phyloP scores from a whole-genome alignment of 30 jellyfish, hydroid and myxozoan genomes.

The Nemopilema nomurai region DNA sequence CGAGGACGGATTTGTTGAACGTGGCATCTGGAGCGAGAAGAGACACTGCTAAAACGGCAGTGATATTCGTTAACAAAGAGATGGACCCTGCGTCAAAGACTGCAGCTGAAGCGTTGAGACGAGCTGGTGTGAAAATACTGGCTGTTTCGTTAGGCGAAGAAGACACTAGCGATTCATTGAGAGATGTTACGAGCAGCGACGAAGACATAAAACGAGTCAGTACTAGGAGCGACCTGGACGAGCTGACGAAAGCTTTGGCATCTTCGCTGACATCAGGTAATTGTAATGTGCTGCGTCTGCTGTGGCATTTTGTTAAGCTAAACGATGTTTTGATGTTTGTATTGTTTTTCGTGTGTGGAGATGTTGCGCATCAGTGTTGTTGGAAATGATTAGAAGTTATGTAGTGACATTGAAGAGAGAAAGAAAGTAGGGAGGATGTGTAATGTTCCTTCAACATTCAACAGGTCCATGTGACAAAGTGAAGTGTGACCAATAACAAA shows the following conservation, averaged over 20 bases:
- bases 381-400: no score
- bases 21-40: slow-evolving; percentile 43
- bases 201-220: background rate
- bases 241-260: background rate
- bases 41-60: slow-evolving; percentile 45
- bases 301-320: background rate
- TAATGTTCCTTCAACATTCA: background rate
- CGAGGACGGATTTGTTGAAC: slow-evolving; percentile 24
- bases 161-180: slow-evolving; percentile 1
- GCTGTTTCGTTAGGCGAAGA: slow-evolving; percentile 36
- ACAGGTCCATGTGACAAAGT: slow-evolving; percentile 50
- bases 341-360: background rate
- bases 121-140: slow-evolving; percentile 21
- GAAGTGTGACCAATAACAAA: slow-evolving; percentile 29
- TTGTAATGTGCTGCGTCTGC: background rate
- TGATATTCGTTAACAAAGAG: slow-evolving; percentile 34
- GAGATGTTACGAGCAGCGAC: background rate
- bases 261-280: background rate
- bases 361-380: no score
- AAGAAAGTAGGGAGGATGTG: no score
- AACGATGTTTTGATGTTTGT: background rate
- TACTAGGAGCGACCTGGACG: background rate
- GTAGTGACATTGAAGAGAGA: no score
- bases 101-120: slow-evolving; percentile 16
- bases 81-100: background rate